Conservation (phyloP, 2,113 vertebrate species). For the Myrmecobius fasciatus region DNA sequence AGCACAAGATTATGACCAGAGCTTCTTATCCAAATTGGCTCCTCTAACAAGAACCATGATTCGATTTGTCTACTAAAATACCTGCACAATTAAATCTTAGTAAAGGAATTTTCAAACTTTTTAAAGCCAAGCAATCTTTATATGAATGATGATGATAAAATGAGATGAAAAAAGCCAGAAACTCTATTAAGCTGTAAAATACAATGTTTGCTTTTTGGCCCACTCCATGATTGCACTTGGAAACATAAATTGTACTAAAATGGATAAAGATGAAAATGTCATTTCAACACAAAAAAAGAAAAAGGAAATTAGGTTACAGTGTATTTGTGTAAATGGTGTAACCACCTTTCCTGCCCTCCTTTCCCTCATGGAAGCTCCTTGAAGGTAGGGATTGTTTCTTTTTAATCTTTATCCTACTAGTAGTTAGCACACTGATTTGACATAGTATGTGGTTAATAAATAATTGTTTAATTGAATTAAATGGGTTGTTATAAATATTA, state of each 20-base stretch:
- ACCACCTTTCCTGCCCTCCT: neutral
- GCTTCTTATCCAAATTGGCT: neutral
- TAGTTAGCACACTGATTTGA: neutral
- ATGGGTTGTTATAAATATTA: neutral
- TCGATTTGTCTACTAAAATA: neutral
- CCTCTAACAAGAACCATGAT: constrained; percentile 23
- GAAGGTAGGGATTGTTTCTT: neutral
- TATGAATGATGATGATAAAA: neutral
- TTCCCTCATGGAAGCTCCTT: neutral
- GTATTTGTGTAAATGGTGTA: neutral
- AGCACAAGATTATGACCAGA: neutral
- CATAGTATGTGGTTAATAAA: neutral
- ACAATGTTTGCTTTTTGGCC: neutral
- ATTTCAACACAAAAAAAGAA: neutral
- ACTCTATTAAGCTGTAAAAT: neutral
- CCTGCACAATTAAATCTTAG: neutral
- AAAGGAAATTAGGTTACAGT: neutral
- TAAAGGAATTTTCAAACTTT: neutral
- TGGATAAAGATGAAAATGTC: neutral
- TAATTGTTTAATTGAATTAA: neutral
- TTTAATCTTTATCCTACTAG: neutral
- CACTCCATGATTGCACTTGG: neutral
- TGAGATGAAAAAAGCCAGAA: neutral
- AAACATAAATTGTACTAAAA: neutral
- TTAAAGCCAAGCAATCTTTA: neutral